Evolutionary conservation across 2,797 vertebrate genomes (phyloP), one percentile per base, ranked within the genome.

Genomic region (Lutjanus campechanus): DNA sequence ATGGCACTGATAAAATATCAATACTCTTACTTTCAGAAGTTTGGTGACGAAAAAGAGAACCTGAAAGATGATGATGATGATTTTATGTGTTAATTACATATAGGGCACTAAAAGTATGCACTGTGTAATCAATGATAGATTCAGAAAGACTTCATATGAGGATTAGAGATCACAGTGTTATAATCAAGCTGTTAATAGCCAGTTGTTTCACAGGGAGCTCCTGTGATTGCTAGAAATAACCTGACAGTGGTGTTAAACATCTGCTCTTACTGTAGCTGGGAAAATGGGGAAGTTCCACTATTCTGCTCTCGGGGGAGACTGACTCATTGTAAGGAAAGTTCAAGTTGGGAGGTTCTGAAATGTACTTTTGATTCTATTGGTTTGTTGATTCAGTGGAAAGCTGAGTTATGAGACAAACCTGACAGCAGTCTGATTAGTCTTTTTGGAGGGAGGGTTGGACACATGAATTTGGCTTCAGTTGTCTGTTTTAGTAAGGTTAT

Each of bases 271-370:
- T 13, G 41, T 13, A 3, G 67, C 40, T 65, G 72, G 47, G 63
- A 72, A 40, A 43, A 1, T 56, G 12, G 59, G 70, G 77, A 77
- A 77, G 43, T 61, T 76, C 70, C 73, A 64, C 67, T 20, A 4
- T 51, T 15, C 43, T 10, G 40, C 16, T 43, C n/a, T 50, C 36
- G 0, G 51, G 64, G 12, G n/a, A 53, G 22, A 53, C 62, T 36
- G 20, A 63, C 49, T 64, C 44, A 46, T 8, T 25, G 8, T 15
- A 58, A 64, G 53, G 25, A 73, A 69, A 51, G 12, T 36, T 59
- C 3, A 40, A 59, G 13, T 67, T 16, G 62, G 56, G n/a, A 66
- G 41, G 25, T 4, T 0, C 25, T 62, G 12, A 70, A 61, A 47
- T n/a, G 40, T 43, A 5, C 11, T 43, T 63, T 13, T n/a, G 16